phyloP scores from a whole-genome alignment of 2,113 vertebrate genomes.

The Orthonyx spaldingii region DNA sequence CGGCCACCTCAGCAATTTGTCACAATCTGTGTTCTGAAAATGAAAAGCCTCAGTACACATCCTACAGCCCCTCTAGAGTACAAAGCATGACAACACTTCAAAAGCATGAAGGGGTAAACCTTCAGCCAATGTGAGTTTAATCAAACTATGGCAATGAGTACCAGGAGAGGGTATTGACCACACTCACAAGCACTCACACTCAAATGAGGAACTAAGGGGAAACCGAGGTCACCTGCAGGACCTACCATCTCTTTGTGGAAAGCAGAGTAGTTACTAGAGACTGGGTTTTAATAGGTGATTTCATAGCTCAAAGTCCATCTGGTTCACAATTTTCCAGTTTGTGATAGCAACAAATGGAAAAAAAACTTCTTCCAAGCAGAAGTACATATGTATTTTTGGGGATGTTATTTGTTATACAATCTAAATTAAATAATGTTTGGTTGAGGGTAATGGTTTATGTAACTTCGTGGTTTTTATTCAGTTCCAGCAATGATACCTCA shows the following conservation, averaged over 20 bases:
- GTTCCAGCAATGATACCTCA: neutral
- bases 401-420: neutral
- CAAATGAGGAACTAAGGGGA: neutral
- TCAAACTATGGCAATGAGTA: neutral
- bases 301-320: neutral
- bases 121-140: neutral
- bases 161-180: neutral
- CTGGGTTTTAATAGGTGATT: neutral
- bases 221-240: neutral
- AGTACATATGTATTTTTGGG: neutral
- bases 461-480: neutral
- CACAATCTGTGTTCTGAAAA: neutral
- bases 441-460: neutral
- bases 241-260: neutral
- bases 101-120: neutral
- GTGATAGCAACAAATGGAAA: neutral
- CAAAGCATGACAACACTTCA: neutral
- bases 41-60: neutral
- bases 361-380: neutral
- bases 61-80: neutral
- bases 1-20: rapidly evolving
- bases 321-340: neutral
- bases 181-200: neutral
- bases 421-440: neutral
- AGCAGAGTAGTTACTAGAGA: neutral